Evolutionary conservation across 37 sponge, comb jelly and placozoan genomes (phyloP).

Genomic region (Oopsacas minuta): DNA sequence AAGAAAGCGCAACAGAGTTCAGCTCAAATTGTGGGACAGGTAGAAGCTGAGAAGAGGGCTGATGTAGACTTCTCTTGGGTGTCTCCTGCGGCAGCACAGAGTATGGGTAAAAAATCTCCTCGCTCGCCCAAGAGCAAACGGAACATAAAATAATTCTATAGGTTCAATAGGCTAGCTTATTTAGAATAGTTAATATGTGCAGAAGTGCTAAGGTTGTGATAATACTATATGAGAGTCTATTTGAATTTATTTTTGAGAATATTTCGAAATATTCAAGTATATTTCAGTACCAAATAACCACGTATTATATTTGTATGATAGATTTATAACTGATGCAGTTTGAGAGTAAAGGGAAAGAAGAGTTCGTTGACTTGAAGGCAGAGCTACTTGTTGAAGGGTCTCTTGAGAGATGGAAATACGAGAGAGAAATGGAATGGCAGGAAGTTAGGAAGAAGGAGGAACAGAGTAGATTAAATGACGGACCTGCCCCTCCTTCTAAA

Average conservation of each 20-base stretch:
- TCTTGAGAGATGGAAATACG: neutral
- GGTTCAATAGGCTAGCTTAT: too few relatives aligned
- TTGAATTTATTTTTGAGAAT: neutral
- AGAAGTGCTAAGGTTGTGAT: too few relatives aligned
- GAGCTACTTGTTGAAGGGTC: neutral
- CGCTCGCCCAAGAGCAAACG: neutral
- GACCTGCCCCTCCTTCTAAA: neutral
- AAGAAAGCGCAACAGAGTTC: constrained; percentile 4
- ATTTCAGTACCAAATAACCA: neutral
- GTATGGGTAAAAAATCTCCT: neutral
- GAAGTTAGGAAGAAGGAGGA: neutral
- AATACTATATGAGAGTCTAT: too few relatives aligned
- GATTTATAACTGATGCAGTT: neutral
- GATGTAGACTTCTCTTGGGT: constrained; percentile 12
- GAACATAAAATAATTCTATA: neutral
- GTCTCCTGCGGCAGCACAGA: neutral
- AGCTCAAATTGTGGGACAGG: neutral
- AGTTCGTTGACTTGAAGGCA: neutral
- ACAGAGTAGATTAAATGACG: neutral
- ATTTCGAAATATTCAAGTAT: neutral
- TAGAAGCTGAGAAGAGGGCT: constrained; percentile 4
- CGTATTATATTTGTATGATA: neutral
- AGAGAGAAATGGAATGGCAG: neutral
- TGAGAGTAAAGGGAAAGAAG: constrained; percentile 16
- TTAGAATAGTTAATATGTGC: too few relatives aligned